These are phyloP conservation scores for Catostomus latipinnis DNA, from an alignment of 2,797 vertebrate species.

Conservation along the genomic window DNA sequence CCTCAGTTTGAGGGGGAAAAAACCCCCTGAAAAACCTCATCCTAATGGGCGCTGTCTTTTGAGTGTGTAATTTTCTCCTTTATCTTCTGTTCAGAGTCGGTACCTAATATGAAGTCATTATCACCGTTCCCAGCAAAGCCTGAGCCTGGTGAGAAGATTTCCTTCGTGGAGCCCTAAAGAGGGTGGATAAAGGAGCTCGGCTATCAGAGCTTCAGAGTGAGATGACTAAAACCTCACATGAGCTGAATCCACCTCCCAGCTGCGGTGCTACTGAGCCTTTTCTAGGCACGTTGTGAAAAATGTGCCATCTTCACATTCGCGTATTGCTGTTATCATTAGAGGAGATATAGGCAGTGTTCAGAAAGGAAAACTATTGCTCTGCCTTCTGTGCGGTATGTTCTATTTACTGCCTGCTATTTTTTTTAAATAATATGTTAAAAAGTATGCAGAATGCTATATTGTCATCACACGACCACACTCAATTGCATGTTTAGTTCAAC, in stretches of 20 bases:
- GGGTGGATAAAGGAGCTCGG: conserved; percentile 15
- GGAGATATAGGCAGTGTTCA: background rate
- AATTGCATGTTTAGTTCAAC: too few relatives aligned
- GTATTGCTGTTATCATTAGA: background rate
- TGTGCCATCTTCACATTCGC: conserved; percentile 13
- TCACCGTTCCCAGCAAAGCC: conserved; percentile 63
- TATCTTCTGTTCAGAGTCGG: conserved; percentile 64
- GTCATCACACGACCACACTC: too few relatives aligned
- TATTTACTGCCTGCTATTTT: too few relatives aligned
- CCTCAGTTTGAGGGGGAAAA: conserved; percentile 46
- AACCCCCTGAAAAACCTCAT: conserved; percentile 49
- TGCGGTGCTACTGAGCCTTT: conserved; percentile 5
- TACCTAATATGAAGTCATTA: conserved; percentile 67
- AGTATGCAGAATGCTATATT: too few relatives aligned
- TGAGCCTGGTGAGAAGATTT: conserved; percentile 30
- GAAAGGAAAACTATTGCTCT: background rate
- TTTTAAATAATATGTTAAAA: too few relatives aligned
- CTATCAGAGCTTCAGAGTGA: background rate
- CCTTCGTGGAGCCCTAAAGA: conserved; percentile 61
- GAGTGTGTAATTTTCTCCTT: conserved; percentile 70
- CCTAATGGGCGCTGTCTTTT: conserved; percentile 62
- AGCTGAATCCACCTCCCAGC: conserved; percentile 13
- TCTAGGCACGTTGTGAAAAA: conserved; percentile 30
- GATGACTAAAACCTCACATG: conserved; percentile 1
- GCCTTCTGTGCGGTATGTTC: too few relatives aligned